Percentiles rank a stretch among this genome's conserved stretches.
phyloP scores from a whole-genome alignment of 2,888 invertebrate species.

The Syrphus vitripennis region DNA sequence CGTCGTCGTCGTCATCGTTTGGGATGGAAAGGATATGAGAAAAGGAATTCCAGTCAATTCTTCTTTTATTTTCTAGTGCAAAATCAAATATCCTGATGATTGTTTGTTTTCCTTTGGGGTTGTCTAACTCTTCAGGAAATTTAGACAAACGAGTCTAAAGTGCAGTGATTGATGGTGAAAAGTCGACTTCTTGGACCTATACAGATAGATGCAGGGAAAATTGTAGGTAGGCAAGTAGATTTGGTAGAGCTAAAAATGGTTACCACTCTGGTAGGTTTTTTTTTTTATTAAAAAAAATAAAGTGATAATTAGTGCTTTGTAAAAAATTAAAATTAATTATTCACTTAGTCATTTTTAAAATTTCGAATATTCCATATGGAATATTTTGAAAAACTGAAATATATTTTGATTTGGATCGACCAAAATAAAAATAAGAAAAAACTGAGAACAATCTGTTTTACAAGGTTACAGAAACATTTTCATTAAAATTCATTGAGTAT shows the following conservation, averaged over 20 bases:
- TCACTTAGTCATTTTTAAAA: too few species aligned
- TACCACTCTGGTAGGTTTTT: neutral
- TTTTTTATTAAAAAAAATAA: too few species aligned
- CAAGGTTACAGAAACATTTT: too few species aligned
- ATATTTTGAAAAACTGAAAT: too few species aligned
- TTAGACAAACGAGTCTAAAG: slow-evolving; percentile 72
- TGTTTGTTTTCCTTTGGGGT: slow-evolving; percentile 71
- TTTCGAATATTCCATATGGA: too few species aligned
- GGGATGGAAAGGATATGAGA: slow-evolving; percentile 13
- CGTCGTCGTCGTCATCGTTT: too few species aligned
- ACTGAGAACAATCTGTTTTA: too few species aligned
- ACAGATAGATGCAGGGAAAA: neutral
- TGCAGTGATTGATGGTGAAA: slow-evolving; percentile 71
- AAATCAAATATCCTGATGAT: slow-evolving; percentile 72
- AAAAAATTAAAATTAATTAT: too few species aligned
- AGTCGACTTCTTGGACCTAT: slow-evolving; percentile 48
- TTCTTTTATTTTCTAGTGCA: slow-evolving; percentile 49
- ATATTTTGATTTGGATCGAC: too few species aligned
- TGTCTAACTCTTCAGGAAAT: slow-evolving; percentile 71
- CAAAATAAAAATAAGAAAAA: too few species aligned
- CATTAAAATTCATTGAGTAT: too few species aligned
- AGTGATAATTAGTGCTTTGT: too few species aligned
- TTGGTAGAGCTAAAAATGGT: neutral
- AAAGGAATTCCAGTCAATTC: slow-evolving; percentile 52
- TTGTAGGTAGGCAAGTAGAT: neutral